phyloP scores from a whole-genome alignment of 2,888 invertebrate species.

The Phlogophora meticulosa region DNA sequence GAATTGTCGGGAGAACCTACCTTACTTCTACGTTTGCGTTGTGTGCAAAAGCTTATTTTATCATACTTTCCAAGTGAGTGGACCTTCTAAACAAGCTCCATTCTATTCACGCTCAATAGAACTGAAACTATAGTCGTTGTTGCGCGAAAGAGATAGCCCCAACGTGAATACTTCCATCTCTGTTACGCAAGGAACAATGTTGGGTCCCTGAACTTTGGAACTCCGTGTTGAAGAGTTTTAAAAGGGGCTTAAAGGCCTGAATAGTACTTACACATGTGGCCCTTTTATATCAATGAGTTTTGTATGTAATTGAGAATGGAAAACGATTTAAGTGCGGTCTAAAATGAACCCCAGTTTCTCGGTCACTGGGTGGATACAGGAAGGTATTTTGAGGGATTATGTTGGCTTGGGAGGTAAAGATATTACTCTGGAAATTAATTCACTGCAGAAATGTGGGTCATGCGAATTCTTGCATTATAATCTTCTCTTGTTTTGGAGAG shows the following conservation, averaged over 20 bases:
- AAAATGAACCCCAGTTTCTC: slow-evolving; percentile 23
- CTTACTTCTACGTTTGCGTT: background rate
- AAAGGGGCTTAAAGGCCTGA: slow-evolving; percentile 42
- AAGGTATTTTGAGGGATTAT: slow-evolving; percentile 35
- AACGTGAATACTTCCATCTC: slow-evolving; percentile 13
- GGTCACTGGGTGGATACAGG: slow-evolving; percentile 13
- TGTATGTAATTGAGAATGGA: slow-evolving; percentile 17
- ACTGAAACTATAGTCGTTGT: slow-evolving; percentile 44
- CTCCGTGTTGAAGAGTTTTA: slow-evolving; percentile 52
- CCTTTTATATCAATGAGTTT: slow-evolving; percentile 42
- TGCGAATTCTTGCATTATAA: slow-evolving; percentile 22
- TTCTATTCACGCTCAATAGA: slow-evolving; percentile 47
- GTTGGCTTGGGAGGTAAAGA: slow-evolving; percentile 1
- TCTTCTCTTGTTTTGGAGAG: background rate
- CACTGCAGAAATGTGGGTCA: slow-evolving; percentile 5
- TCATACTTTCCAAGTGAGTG: slow-evolving; percentile 37
- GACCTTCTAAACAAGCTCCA: slow-evolving; percentile 35
- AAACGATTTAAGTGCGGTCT: slow-evolving; percentile 40
- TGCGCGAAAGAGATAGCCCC: slow-evolving; percentile 18
- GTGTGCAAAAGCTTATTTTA: slow-evolving; percentile 31
- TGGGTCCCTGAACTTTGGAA: slow-evolving; percentile 47
- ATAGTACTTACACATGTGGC: slow-evolving; percentile 49
- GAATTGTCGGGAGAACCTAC: slow-evolving; percentile 4
- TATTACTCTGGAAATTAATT: slow-evolving; percentile 14
- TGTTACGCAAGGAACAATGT: slow-evolving; percentile 39